phyloP scores from a whole-genome alignment of 1,140 invertebrate genomes.

The Lepidurus packardi region DNA sequence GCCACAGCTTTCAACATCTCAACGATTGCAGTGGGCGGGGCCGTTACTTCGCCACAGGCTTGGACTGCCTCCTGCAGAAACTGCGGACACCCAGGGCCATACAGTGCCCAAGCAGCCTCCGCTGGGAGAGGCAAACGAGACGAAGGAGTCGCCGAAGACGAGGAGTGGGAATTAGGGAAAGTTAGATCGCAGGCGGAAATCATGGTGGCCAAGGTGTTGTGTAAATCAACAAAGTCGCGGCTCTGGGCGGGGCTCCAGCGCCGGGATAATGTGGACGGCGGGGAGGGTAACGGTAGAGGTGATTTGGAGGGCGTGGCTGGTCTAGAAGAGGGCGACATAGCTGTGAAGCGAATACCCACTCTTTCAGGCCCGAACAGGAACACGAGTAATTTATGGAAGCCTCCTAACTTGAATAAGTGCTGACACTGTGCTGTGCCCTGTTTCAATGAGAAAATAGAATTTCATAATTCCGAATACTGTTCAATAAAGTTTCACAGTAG shows the following conservation, averaged over 20 bases:
- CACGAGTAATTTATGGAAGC: slow-evolving; percentile 45
- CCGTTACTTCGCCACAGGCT: slow-evolving; percentile 27
- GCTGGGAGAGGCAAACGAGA: slow-evolving; percentile 42
- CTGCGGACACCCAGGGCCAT: slow-evolving; percentile 41
- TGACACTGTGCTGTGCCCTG: slow-evolving; percentile 47
- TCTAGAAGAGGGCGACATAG: slow-evolving; percentile 26
- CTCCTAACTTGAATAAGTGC: slow-evolving; percentile 47
- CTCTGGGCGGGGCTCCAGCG: slow-evolving; percentile 48
- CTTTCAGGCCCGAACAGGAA: slow-evolving; percentile 47
- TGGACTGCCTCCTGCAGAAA: slow-evolving; percentile 44
- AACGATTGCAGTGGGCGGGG: slow-evolving; percentile 1
- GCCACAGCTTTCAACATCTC: slow-evolving; percentile 30
- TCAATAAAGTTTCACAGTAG: not conserved
- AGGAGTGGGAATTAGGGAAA: not conserved
- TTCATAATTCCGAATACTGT: not conserved
- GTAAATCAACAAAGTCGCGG: slow-evolving; percentile 46
- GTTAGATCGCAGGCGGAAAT: slow-evolving; percentile 29
- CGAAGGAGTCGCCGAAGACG: slow-evolving; percentile 34
- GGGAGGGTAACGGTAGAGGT: slow-evolving; percentile 36
- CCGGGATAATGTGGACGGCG: slow-evolving; percentile 37
- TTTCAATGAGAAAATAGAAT: slow-evolving; percentile 35
- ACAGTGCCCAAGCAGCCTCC: slow-evolving; percentile 44
- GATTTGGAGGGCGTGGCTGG: slow-evolving; percentile 28
- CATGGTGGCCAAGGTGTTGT: slow-evolving; percentile 45
- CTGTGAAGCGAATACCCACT: slow-evolving; percentile 29